Evolutionary conservation across 2,113 vertebrate genomes (phyloP).

Genomic region (Pandion haliaetus): DNA sequence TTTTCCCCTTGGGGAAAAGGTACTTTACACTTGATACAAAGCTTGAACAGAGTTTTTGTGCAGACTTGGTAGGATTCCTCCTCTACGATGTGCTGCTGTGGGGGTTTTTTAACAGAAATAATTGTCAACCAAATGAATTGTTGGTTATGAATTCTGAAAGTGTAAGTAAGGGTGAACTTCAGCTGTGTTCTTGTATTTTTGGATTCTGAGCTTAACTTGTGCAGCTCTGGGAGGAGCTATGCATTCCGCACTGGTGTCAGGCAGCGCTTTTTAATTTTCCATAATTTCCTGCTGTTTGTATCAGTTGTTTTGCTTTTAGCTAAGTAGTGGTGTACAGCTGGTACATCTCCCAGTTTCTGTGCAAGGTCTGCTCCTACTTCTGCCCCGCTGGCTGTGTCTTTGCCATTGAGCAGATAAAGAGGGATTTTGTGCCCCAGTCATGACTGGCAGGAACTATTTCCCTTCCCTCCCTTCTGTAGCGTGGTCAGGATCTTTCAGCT

Average conservation of each 20-base stretch:
- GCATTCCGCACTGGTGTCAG: accelerated
- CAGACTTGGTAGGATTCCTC: background rate
- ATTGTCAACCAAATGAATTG: background rate
- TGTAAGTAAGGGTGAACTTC: background rate
- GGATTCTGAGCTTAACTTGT: background rate
- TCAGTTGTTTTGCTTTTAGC: background rate
- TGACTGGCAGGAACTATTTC: background rate
- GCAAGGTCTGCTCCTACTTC: background rate
- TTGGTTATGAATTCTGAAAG: background rate
- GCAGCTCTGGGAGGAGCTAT: background rate
- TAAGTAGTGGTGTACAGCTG: background rate
- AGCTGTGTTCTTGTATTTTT: background rate
- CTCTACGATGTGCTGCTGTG: background rate
- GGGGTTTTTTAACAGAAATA: background rate
- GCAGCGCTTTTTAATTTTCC: background rate
- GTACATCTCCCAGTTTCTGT: background rate
- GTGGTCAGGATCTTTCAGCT: background rate
- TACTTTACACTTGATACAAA: background rate
- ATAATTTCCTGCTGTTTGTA: background rate
- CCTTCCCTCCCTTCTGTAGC: background rate
- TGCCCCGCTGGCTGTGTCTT: background rate
- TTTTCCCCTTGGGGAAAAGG: background rate
- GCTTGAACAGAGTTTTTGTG: background rate
- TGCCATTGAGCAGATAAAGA: background rate
- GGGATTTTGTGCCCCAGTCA: background rate